phyloP scores from a whole-genome alignment of 53 echinoderm and acorn worm species.

The Hippasteria phrygiana region DNA sequence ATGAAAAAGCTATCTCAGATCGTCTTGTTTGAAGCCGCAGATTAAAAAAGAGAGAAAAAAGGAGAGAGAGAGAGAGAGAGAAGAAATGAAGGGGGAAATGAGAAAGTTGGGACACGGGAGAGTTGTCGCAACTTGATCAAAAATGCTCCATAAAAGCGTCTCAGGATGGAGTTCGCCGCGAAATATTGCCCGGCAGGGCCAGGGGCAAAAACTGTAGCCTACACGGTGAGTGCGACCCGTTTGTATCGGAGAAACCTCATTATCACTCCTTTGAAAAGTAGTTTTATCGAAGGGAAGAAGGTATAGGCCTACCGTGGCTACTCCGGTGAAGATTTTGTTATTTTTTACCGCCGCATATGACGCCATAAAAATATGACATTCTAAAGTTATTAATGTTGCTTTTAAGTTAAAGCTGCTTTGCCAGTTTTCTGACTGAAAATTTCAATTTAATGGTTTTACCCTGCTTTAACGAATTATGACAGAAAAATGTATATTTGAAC shows the following conservation, averaged over 20 bases:
- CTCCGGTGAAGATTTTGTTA: too few relatives aligned
- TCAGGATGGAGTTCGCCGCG: conserved; percentile 11
- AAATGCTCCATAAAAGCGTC: conserved; percentile 52
- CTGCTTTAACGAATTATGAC: too few relatives aligned
- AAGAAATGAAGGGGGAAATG: not conserved
- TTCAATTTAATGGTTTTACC: too few relatives aligned
- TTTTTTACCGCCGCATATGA: too few relatives aligned
- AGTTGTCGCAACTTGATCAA: conserved; percentile 55
- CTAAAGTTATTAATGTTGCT: too few relatives aligned
- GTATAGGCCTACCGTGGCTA: not conserved
- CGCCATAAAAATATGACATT: too few relatives aligned
- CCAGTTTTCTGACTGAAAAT: too few relatives aligned
- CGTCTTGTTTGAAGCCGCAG: conserved; percentile 24
- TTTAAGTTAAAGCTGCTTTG: too few relatives aligned
- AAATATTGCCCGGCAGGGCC: conserved; percentile 27
- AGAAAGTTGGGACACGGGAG: conserved; percentile 33
- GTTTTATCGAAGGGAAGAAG: not conserved
- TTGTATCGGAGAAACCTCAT: not conserved
- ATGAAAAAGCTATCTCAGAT: not conserved
- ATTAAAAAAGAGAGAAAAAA: conserved; percentile 19
- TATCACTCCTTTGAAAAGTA: not conserved
- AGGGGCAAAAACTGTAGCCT: conserved; percentile 4
- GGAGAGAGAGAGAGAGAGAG: not conserved
- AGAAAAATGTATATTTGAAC: too few relatives aligned
- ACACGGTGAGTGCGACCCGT: not conserved